A percentile compares a stretch with the other conserved stretches of the same genome.
These are phyloP conservation scores for Eupithecia pulchellata DNA, from an alignment of 2,888 invertebrate genomes.

Conservation along the genomic window DNA sequence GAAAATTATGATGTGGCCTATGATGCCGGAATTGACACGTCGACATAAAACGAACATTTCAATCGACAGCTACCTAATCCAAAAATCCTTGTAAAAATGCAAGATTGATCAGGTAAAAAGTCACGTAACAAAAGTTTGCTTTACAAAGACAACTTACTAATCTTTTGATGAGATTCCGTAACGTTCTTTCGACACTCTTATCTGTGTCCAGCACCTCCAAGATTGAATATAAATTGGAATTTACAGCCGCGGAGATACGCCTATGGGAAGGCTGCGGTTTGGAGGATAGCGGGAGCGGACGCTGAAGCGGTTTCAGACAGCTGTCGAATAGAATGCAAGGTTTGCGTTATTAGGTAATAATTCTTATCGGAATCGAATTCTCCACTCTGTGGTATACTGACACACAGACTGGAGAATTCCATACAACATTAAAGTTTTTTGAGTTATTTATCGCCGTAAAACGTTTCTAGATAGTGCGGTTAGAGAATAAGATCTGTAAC, in stretches of 20 bases:
- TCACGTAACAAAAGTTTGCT: slow-evolving; percentile 17
- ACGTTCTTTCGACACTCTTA: slow-evolving; percentile 26
- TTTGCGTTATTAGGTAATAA: background rate
- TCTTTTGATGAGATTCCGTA: slow-evolving; percentile 35
- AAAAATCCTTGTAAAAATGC: background rate
- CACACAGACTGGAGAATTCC: no score
- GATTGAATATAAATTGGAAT: slow-evolving; percentile 39
- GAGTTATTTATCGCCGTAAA: no score
- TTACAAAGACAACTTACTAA: slow-evolving; percentile 27
- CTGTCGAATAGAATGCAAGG: background rate
- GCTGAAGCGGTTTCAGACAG: background rate
- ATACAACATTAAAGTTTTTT: no score
- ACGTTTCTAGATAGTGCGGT: no score
- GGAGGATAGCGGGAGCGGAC: background rate
- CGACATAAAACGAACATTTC: background rate
- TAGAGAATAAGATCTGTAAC: no score
- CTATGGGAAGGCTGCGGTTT: background rate
- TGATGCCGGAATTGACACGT: no score
- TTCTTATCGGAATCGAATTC: no score
- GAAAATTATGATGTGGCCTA: no score
- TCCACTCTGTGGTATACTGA: no score
- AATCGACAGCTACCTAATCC: background rate
- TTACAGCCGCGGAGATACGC: slow-evolving; percentile 18
- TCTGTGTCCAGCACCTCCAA: slow-evolving; percentile 24
- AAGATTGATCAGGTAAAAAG: slow-evolving; percentile 14